Percentiles rank a stretch among this genome's conserved stretches.
Conservation (phyloP, 2,888 invertebrate species). For the Spodoptera picta region DNA sequence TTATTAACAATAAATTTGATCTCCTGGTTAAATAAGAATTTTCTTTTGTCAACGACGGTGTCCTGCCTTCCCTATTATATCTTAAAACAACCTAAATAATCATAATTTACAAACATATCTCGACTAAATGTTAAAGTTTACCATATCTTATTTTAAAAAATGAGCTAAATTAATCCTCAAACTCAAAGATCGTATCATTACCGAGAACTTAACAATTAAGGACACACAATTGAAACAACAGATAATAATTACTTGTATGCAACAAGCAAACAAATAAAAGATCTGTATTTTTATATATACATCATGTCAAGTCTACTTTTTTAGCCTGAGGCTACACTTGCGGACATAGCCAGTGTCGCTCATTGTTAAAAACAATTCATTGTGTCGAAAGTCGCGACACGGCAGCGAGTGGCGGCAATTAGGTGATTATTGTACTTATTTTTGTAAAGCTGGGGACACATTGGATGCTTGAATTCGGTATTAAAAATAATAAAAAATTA, state of each 20-base stretch:
- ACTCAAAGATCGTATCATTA: neutral
- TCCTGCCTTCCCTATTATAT: too few relatives aligned
- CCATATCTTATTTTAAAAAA: too few relatives aligned
- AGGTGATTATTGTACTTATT: conserved; percentile 54
- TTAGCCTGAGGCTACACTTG: conserved; percentile 41
- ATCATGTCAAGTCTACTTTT: conserved; percentile 26
- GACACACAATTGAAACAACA: neutral
- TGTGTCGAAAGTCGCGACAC: conserved; percentile 64
- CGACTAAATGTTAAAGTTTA: too few relatives aligned
- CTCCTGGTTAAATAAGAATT: too few relatives aligned
- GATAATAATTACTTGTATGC: conserved; percentile 9
- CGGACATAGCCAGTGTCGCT: conserved; percentile 35
- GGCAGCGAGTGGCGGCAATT: conserved; percentile 55
- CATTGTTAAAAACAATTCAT: conserved; percentile 59
- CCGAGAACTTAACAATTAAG: neutral
- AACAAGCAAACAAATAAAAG: conserved; percentile 16
- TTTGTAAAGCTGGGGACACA: conserved; percentile 50
- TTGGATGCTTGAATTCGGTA: neutral
- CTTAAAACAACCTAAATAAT: too few relatives aligned
- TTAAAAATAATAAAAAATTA: too few relatives aligned
- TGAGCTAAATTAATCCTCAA: too few relatives aligned
- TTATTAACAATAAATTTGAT: too few relatives aligned
- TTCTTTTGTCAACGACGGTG: neutral
- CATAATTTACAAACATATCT: too few relatives aligned
- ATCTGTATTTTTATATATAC: conserved; percentile 7